Evolutionary conservation across 2,113 vertebrate species (phyloP).

Genomic region (Beaufortia kweichowensis): DNA sequence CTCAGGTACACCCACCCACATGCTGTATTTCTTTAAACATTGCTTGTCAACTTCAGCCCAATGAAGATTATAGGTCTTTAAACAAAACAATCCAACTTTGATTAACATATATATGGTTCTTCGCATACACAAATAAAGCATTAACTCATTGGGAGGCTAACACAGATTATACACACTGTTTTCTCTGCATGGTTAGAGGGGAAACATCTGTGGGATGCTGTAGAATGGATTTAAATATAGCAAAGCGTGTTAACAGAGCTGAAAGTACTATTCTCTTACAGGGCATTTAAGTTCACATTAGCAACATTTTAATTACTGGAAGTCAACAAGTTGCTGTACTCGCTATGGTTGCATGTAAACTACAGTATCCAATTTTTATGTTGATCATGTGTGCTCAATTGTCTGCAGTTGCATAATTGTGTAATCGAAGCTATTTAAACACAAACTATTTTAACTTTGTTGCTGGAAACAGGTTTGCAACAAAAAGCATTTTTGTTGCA

Average conservation of each 20-base stretch:
- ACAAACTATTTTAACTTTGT: too few species aligned
- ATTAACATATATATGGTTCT: conserved; percentile 32
- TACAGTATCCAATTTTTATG: neutral
- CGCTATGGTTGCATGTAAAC: neutral
- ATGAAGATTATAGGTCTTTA: conserved; percentile 27
- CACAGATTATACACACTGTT: neutral
- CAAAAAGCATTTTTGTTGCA: too few species aligned
- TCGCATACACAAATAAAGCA: conserved; percentile 5
- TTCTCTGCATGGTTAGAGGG: neutral
- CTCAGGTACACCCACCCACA: conserved; percentile 36
- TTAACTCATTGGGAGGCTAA: conserved; percentile 1
- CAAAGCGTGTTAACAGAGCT: neutral
- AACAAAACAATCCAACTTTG: neutral
- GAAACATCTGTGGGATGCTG: neutral
- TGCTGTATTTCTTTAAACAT: conserved; percentile 41
- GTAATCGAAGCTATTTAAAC: too few species aligned
- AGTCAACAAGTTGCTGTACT: too few species aligned
- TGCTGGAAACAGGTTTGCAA: too few species aligned
- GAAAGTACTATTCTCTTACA: neutral
- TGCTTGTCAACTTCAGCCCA: conserved; percentile 25
- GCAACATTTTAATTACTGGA: neutral
- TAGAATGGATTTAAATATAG: neutral
- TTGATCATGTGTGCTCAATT: too few species aligned
- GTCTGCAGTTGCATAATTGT: too few species aligned
- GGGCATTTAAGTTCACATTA: neutral